phyloP scores from a whole-genome alignment of 2,888 invertebrate species.

The Microdon myrmicae region DNA sequence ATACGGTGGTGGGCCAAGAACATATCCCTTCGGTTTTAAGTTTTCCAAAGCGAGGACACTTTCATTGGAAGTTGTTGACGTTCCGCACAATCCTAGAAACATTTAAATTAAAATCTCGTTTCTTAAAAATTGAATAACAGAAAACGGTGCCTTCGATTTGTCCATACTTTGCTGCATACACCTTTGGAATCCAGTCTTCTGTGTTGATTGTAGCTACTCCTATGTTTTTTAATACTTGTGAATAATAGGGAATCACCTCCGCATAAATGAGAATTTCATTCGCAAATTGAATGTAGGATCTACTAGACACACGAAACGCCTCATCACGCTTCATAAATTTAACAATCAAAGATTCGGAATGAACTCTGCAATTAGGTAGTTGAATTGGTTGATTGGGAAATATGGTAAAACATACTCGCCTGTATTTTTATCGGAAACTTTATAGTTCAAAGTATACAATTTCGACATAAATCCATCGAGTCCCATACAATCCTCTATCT shows the following conservation, averaged over 20 bases:
- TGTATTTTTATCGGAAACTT: not conserved
- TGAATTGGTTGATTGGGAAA: not conserved
- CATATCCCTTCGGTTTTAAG: slow-evolving; percentile 59
- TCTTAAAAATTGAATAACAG: not conserved
- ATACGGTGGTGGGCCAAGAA: slow-evolving; percentile 59
- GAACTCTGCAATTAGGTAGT: slow-evolving; percentile 28
- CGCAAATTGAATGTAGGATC: slow-evolving; percentile 61
- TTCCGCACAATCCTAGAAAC: slow-evolving; percentile 54
- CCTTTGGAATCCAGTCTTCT: not conserved
- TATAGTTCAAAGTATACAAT: slow-evolving; percentile 54
- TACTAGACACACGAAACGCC: slow-evolving; percentile 58
- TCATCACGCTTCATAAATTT: slow-evolving; percentile 63
- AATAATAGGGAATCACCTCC: slow-evolving; percentile 59
- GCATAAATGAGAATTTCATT: slow-evolving; percentile 62
- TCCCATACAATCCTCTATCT: slow-evolving; percentile 57
- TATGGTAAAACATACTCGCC: slow-evolving; percentile 15
- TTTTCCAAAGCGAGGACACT: slow-evolving; percentile 61
- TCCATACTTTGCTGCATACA: not conserved
- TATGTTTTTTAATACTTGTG: slow-evolving; percentile 55
- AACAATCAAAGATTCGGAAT: slow-evolving; percentile 51
- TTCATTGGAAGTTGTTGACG: slow-evolving; percentile 51
- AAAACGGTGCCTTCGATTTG: too few species aligned
- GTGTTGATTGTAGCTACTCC: not conserved
- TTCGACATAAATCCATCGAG: slow-evolving; percentile 65
- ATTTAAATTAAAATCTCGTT: not conserved